Base-by-base conservation (phyloP, 1,140 invertebrate species). In the Trialeurodes vaporariorum region DNA sequence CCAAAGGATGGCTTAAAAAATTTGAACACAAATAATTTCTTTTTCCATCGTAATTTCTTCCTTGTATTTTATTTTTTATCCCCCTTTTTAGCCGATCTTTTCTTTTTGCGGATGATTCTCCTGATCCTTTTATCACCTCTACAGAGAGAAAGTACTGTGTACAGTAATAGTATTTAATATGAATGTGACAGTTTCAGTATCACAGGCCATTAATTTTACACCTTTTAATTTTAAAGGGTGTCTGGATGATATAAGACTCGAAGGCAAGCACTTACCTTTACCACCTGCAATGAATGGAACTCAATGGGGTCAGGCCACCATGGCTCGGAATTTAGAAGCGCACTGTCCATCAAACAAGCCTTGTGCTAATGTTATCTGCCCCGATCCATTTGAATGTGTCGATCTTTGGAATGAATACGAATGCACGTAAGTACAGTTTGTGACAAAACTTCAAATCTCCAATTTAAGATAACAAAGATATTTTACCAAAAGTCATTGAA, bases 371-470 rank as follows among this genome's bases (percentile, higher is more conserved):
- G 90, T 94, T 49, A 90, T 90, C 70, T 97, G 95, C 76, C 88
- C 89, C 0, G 88, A 91, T 73, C 92, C 93, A n/a, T 94, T 96
- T 77, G 91, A 94, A 71, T 98, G 96, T 79, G 90, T 94, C 27
- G 94, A 98, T 79, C 84, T 97, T 0, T 98, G 95, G 95, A 94
- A 92, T 79, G 89, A 93, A 79, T 93, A 94, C 74, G 94, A 97
- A 75, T 98, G 95, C 93, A 94, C 92, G 94, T 98, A 81, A 89
- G 91, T 69, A 62, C 61, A 17, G 12, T 49, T 49, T 49, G 5
- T n/a, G n/a, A n/a, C n/a, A n/a, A n/a, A n/a, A n/a, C n/a, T n/a
- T n/a, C n/a, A n/a, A n/a, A n/a, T n/a, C n/a, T n/a, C n/a, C n/a
- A n/a, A n/a, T n/a, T n/a, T n/a, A n/a, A n/a, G n/a, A n/a, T n/a